Evolutionary conservation across 1,140 invertebrate genomes (phyloP), one percentile per base, ranked within the genome.

Genomic region (Platyura marginata): DNA sequence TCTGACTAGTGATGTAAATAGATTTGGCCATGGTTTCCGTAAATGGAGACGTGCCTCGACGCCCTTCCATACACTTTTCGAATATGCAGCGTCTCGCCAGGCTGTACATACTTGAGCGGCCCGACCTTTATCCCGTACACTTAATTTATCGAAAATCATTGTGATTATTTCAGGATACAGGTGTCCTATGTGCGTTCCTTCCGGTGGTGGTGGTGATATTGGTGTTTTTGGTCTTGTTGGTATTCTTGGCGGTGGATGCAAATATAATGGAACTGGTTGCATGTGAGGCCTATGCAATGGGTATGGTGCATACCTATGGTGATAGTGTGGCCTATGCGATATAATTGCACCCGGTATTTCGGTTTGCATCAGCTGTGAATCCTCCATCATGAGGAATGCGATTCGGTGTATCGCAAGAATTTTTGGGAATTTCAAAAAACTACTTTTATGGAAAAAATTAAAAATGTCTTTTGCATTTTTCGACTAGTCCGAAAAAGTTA

Each of bases 91-190:
- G 50, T 94, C 89, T 44, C 85, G 64, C 90, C 90, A 94, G 19
- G 81, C 67, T 15, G 72, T 68, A 64, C 90, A 95, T 44, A 93
- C 88, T 64, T 91, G 88, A 2, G 89, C 86, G 2, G 80, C 89
- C 21, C 85, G 66, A 1, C 91, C 88, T 57, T 88, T 77, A 65
- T 93, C 90, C 50, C 77, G 66, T 4, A 93, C 85, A 10, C 87
- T 80, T 49, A 95, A 67, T 61, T 89, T 80, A 49, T 82, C 75
- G 59, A 96, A 95, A 53, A 96, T 93, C 47, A 91, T 72, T 18
- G 88, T 83, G 21, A 96, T 63, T 43, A 95, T 77, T 59, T 95
- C 90, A 2, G 91, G 90, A 63, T 93, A 94, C 13, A 94, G 67
- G 53, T 80, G 75, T 13, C 83, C 84, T 46, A 93, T 82, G 64